Evolutionary conservation across 2,113 vertebrate species (phyloP), one percentile per base, ranked within the genome.

Genomic region (Cyanistes caeruleus): DNA sequence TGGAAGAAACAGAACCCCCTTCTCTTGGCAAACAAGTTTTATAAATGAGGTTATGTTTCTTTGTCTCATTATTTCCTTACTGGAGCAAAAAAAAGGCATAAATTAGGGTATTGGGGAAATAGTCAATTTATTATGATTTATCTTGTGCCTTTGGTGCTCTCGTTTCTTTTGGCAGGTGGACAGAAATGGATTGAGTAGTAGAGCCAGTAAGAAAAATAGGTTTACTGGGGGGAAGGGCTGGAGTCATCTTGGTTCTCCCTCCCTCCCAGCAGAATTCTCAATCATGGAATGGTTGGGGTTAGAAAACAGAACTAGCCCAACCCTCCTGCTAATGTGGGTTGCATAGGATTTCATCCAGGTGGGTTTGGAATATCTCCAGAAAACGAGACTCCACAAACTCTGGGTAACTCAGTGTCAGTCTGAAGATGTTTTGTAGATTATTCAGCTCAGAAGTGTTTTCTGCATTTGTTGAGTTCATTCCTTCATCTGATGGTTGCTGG

Each of bases 51-150:
- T 20, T 77, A 84, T 89, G 76, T 86, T 94, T 93, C 92, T 85
- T 95, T 67, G 52, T 92, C 95, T 95, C 89, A 63, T 94, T 97
- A 83, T 93, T 95, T 97, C 62, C 19, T 51, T 94, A 77, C 58
- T 84, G 67, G 27, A 70, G n/a, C 8, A 69, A 95, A 92, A 83
- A 67, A 84, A 95, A 92, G 37, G 35, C 23, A 53, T 67, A 63
- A 76, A 87, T 88, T 88, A 69, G 30, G 33, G 31, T 59, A 74
- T 15, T 80, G n/a, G 33, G 53, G 25, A 52, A 70, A 75, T 15
- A 62, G 11, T 53, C 2, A 4, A 83, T 93, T 91, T 95, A 73
- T 89, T 89, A 92, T 84, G 52, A 93, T 93, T 87, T 92, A 53
- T 87, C 48, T 84, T 77, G 56, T 7, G 17, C 81, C 91, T 83